Conservation (phyloP, 2,888 invertebrate species). For the Resseliella maxima region DNA sequence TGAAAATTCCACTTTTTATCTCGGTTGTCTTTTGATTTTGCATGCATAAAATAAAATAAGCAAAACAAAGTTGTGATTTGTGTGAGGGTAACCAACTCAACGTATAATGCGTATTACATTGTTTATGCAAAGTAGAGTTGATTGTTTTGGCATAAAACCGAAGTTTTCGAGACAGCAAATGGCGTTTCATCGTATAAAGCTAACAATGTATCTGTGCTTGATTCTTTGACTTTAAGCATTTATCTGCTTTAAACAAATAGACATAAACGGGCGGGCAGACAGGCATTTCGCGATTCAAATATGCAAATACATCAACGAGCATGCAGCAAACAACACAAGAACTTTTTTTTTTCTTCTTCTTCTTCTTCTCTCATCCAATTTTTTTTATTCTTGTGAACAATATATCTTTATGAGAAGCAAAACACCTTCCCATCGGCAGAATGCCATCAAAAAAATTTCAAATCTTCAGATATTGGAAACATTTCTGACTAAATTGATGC, state of each 20-base stretch:
- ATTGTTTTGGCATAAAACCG: background rate
- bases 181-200: background rate
- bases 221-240: slow-evolving; percentile 13
- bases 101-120: slow-evolving; percentile 16
- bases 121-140: background rate
- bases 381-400: no score
- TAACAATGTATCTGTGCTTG: background rate
- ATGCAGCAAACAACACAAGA: background rate
- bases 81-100: background rate
- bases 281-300: background rate
- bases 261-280: no score
- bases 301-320: slow-evolving; percentile 6
- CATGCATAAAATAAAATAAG: background rate
- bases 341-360: no score
- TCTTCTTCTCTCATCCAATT: no score
- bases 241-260: slow-evolving; percentile 18
- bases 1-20: no score
- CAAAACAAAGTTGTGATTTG: background rate
- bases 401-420: background rate
- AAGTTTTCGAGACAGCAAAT: background rate
- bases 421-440: background rate
- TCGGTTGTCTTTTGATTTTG: background rate
- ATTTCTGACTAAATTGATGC: background rate
- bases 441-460: background rate
- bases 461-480: background rate